phyloP scores from a whole-genome alignment of 2,113 vertebrate species.

The Notothenia rossii region DNA sequence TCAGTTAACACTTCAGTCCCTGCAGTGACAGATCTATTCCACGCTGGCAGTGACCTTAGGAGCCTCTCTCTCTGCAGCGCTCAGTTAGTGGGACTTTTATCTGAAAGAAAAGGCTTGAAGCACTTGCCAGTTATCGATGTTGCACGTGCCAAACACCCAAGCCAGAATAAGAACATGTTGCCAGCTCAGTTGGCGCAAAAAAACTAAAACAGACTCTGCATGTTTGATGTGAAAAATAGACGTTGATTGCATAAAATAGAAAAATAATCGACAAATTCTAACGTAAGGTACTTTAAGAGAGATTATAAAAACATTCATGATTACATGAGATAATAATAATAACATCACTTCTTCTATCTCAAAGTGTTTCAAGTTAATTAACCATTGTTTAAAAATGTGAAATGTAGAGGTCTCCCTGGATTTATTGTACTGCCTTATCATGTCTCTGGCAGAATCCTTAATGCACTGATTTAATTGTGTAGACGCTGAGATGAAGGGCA shows the following conservation, averaged over 20 bases:
- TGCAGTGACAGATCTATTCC: slow-evolving; percentile 13
- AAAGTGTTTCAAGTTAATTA: not conserved
- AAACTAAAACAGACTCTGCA: not conserved
- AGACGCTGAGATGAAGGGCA: not conserved
- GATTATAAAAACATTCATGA: not conserved
- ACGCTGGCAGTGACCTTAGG: slow-evolving; percentile 14
- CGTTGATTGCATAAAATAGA: not conserved
- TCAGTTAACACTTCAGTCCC: slow-evolving; percentile 19
- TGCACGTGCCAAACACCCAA: not conserved
- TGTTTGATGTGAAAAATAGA: slow-evolving; percentile 2
- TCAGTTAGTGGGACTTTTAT: slow-evolving; percentile 29
- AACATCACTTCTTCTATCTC: not conserved
- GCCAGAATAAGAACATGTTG: slow-evolving; percentile 2
- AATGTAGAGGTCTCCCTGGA: not conserved
- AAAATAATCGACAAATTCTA: not conserved
- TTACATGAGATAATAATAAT: not conserved
- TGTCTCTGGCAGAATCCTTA: not conserved
- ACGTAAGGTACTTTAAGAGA: no score
- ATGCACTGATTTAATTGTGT: slow-evolving; percentile 21
- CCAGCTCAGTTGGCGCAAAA: not conserved
- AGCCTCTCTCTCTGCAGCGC: not conserved
- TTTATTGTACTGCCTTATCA: not conserved
- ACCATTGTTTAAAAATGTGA: not conserved
- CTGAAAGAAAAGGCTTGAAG: slow-evolving; percentile 17
- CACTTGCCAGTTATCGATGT: not conserved